Evolutionary conservation across 2,888 invertebrate genomes (phyloP), one percentile per base, ranked within the genome.

Genomic region (Balanococcus diminutus): DNA sequence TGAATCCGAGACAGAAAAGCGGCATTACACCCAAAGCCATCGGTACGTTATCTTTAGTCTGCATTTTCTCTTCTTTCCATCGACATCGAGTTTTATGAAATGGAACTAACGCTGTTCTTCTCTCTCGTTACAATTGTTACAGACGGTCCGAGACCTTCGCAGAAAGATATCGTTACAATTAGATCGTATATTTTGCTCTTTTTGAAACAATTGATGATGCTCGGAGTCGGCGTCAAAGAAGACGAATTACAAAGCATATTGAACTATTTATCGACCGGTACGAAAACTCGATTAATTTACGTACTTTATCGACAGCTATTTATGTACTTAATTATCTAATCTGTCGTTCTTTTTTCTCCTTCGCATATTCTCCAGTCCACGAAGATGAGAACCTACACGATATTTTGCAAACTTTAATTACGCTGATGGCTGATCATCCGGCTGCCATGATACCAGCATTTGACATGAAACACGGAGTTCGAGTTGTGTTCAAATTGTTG

Each of bases 391-490:
- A 99, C 91, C 92, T 99, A 87, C 97, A 98, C 90, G 99, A 99
- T 90, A 98, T 99, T 5, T 92, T 99, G 88, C 97, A 98, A 92
- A 96, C 98, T 94, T 92, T 98, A 88, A 98, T 99, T 90, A 96
- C 96, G 0, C 91, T 99, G 88, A 98, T 99, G 96, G 96, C 98
- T 9, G 99, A 99, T 90, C 98, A 99, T 90, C 99, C 99, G 0
- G 96, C 98, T 88, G 98, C 98, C 2, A 97, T 99, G 97, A 98
- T 99, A 88, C 99, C 99, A 56, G 98, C 98, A 85, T 99, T 99
- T 91, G 99, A 99, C 91, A 95, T 96, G 87, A 99, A 99, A 89
- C 96, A 96, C 89, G 99, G 99, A 87, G 96, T 99, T 85, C 93
- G 98, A 89, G 96, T 97, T 86, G 96, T 99, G 89, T 99, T 99